These are phyloP conservation scores for Cyrtonyx montezumae DNA, from an alignment of 2,113 vertebrate genomes.

Conservation along the genomic window DNA sequence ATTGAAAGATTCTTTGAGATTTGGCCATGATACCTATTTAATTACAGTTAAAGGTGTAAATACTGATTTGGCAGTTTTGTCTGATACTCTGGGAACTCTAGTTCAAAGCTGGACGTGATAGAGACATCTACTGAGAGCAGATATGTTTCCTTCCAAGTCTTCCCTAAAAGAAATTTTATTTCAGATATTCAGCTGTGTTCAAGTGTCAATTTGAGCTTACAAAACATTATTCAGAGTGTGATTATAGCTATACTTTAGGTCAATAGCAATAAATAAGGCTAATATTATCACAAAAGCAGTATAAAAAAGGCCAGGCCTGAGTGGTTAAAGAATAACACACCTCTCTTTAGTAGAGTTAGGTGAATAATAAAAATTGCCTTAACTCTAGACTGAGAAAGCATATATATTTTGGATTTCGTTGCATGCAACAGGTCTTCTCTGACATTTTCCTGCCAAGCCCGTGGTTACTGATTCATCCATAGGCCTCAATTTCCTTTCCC, in stretches of 20 bases:
- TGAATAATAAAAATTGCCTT: not conserved
- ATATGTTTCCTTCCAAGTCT: not conserved
- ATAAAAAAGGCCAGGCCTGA: not conserved
- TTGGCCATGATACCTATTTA: not conserved
- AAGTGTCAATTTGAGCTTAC: not conserved
- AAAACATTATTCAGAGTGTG: not conserved
- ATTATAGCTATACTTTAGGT: not conserved
- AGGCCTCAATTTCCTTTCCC: not conserved
- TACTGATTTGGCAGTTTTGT: not conserved
- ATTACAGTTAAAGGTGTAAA: not conserved
- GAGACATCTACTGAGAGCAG: not conserved
- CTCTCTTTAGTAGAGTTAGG: not conserved
- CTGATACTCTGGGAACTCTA: not conserved
- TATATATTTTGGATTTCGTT: rapidly evolving
- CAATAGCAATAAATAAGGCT: not conserved
- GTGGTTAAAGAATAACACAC: not conserved
- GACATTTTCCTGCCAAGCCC: not conserved
- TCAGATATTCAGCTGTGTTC: not conserved
- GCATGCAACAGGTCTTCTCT: not conserved
- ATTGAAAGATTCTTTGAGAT: not conserved
- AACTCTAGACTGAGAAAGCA: not conserved
- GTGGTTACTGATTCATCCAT: not conserved
- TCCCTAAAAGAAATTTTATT: not conserved
- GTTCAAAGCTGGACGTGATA: not conserved
- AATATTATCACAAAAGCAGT: not conserved